Evolutionary conservation across 2,113 vertebrate genomes (phyloP).

Genomic region (Panurus biarmicus): DNA sequence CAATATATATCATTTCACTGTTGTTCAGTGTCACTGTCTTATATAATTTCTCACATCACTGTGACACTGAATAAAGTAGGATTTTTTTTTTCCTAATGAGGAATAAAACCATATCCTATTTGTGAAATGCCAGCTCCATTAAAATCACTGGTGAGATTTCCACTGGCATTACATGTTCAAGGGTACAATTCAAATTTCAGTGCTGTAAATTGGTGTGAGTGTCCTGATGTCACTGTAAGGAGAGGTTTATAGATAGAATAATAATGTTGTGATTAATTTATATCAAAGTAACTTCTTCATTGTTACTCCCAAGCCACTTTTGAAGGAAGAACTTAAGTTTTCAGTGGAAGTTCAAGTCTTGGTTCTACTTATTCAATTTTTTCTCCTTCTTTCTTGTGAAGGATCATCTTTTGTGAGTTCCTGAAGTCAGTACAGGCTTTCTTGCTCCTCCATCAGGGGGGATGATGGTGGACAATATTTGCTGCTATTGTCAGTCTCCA

Average conservation of each 20-base stretch:
- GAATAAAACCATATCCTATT: not conserved
- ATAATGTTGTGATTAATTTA: not conserved
- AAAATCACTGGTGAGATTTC: not conserved
- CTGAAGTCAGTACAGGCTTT: not conserved
- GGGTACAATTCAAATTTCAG: not conserved
- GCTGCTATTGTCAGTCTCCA: not conserved
- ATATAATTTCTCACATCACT: not conserved
- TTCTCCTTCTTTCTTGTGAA: not conserved
- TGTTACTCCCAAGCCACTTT: not conserved
- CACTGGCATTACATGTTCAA: not conserved
- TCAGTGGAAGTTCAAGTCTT: not conserved
- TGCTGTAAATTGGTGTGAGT: not conserved
- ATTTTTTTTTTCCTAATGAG: not conserved
- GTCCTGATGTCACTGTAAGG: not conserved
- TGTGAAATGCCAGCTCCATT: not conserved
- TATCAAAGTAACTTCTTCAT: not conserved
- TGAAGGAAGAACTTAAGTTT: not conserved
- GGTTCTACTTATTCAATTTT: not conserved
- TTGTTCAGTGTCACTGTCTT: conserved; percentile 22
- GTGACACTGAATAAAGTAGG: conserved; percentile 1
- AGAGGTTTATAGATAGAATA: not conserved
- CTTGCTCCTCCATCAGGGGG: not conserved
- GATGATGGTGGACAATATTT: not conserved
- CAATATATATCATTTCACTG: conserved; percentile 31
- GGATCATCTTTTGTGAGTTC: not conserved